Conservation (phyloP, 2,113 vertebrate species). For the Mohoua ochrocephala region DNA sequence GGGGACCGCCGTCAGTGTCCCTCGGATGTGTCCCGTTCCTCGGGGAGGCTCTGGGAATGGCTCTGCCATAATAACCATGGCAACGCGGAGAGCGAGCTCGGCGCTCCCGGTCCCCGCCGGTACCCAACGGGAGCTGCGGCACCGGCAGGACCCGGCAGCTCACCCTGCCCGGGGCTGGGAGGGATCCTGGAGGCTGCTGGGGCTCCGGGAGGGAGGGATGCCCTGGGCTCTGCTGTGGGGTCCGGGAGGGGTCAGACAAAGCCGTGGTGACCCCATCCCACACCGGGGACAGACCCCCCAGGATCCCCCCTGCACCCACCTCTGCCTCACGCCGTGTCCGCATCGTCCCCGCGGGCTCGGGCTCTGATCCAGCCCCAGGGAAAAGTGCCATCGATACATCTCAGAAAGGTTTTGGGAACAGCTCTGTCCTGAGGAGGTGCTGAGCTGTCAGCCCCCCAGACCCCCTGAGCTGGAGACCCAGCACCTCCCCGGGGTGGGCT, state of each 20-base stretch:
- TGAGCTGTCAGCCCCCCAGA: background rate
- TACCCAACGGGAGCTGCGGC: background rate
- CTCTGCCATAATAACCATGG: constrained; percentile 3
- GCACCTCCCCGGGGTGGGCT: background rate
- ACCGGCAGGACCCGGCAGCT: fast-evolving
- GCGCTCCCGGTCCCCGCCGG: background rate
- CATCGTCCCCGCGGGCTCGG: background rate
- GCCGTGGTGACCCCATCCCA: background rate
- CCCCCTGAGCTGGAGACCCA: background rate
- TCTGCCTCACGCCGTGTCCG: background rate
- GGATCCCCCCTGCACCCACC: background rate
- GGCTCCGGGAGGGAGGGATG: background rate
- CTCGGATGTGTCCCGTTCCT: background rate
- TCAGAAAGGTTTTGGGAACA: background rate
- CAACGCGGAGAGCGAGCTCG: background rate
- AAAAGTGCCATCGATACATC: no score
- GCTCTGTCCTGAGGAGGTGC: background rate
- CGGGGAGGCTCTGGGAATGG: background rate
- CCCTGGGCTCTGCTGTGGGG: background rate
- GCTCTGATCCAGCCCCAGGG: background rate
- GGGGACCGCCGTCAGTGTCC: background rate
- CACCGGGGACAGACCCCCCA: fast-evolving
- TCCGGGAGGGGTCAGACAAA: background rate
- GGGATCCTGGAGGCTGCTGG: background rate
- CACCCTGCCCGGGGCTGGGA: background rate